Percentiles rank a stretch among this genome's conserved stretches.
These are phyloP conservation scores for Pelochelys cantorii DNA, from an alignment of 2,797 vertebrate genomes.

Conservation along the genomic window DNA sequence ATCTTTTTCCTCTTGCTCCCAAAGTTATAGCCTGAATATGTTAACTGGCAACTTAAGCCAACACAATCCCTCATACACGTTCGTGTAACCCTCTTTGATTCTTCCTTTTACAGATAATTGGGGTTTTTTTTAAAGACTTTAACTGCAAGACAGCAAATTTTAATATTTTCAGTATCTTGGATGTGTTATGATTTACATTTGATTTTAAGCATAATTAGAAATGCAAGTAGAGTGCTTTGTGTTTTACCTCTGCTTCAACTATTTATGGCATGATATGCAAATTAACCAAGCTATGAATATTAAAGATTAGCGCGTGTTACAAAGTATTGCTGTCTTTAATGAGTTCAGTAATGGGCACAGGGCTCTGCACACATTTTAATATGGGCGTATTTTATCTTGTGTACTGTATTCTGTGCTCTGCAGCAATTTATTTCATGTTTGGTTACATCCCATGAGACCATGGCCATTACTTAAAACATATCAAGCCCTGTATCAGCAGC, in stretches of 20 bases:
- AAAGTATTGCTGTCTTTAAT: slow-evolving; percentile 58
- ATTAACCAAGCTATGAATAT: slow-evolving; percentile 80
- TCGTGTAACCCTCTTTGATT: neutral
- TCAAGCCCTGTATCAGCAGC: slow-evolving; percentile 15
- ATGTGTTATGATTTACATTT: slow-evolving; percentile 79
- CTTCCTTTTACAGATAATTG: slow-evolving; percentile 16
- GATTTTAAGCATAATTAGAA: slow-evolving; percentile 82
- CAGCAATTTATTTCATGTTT: neutral
- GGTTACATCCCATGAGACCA: slow-evolving; percentile 38
- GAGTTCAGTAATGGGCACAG: slow-evolving; percentile 67
- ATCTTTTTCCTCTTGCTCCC: neutral
- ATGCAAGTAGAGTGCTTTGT: slow-evolving; percentile 82
- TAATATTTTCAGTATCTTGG: slow-evolving; percentile 67
- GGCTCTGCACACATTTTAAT: neutral
- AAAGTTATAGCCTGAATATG: neutral
- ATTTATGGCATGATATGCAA: slow-evolving; percentile 85
- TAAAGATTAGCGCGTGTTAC: slow-evolving; percentile 73
- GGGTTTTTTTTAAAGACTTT: neutral
- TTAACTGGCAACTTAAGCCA: neutral
- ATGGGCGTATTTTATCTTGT: slow-evolving; percentile 25
- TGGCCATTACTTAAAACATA: slow-evolving; percentile 14
- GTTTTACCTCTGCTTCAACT: slow-evolving; percentile 81
- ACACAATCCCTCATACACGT: rapidly evolving
- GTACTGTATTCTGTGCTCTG: slow-evolving; percentile 21
- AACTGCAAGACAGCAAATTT: slow-evolving; percentile 51